Base-by-base conservation (phyloP, 2,888 invertebrate genomes). In the Andricus curvator region DNA sequence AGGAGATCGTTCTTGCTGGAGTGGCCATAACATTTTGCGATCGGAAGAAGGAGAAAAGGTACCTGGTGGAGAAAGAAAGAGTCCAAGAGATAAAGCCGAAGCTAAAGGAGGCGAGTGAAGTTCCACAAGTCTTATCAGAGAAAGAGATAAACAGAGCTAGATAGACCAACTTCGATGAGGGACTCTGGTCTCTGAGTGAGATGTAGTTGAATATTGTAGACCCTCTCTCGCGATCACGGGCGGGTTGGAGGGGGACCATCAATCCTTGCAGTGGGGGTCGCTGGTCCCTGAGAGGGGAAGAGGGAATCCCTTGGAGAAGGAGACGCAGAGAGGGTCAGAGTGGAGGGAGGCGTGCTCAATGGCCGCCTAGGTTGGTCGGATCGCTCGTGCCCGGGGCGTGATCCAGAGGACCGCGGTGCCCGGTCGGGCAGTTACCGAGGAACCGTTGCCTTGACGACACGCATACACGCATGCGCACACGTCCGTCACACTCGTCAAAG, bases 371-470 rank as follows among this genome's bases (percentile, higher is more conserved):
- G 89, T 88, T 86, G 87, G 85, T 84, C 84, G 88, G 87, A 88
- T 89, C 88, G 88, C 88, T 90, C 90, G 90, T 90, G 90, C 90
- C 89, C 87, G 90, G 91, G 90, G 91, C 90, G 91, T 90, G 90
- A 90, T 89, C 86, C 89, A 85, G 87, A 88, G 89, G 88, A 85
- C 86, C 85, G 85, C 87, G 87, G 83, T 84, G 83, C 84, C 81
- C 86, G 88, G 86, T 86, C 88, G 86, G 70, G 51, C 70, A 92
- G 92, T 92, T 90, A 92, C 91, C 92, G 91, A 90, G 91, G 91
- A 91, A 92, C 92, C 91, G 92, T 92, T 91, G 92, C 91, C 92
- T 90, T 90, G 91, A 89, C 91, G 90, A 90, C 90, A 92, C 90
- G 89, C 88, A 86, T 87, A 79, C 85, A 90, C 89, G 88, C 89